Evolutionary conservation across 2,888 invertebrate genomes (phyloP).

Genomic region (Aphrophora alni): DNA sequence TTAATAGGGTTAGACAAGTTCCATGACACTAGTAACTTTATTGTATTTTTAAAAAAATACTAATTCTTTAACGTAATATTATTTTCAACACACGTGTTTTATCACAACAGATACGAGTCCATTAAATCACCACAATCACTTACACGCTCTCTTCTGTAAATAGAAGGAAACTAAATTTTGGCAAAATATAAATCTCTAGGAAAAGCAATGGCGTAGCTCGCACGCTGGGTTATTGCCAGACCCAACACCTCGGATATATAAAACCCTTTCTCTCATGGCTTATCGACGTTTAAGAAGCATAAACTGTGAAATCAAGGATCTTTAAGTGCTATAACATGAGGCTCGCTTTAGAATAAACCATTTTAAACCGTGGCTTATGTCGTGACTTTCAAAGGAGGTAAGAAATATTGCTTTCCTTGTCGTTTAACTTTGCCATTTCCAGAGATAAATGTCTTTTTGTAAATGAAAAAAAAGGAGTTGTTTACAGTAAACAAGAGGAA

Average conservation of each 20-base stretch:
- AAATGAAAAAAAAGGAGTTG: neutral
- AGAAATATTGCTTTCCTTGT: neutral
- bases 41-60: too few species aligned
- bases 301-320: constrained; percentile 2
- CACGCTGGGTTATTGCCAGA: constrained; percentile 7
- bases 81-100: too few species aligned
- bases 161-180: too few species aligned
- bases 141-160: too few species aligned
- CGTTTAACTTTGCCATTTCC: neutral
- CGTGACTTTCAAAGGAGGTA: neutral
- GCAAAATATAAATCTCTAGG: neutral
- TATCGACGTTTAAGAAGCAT: neutral
- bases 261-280: neutral
- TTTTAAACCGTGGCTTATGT: neutral
- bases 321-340: neutral
- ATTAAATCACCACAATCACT: too few species aligned
- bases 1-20: too few species aligned
- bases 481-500: too few species aligned
- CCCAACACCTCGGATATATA: neutral
- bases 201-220: neutral
- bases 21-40: too few species aligned
- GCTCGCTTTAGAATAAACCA: neutral
- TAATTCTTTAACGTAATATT: too few species aligned
- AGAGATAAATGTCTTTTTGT: neutral
- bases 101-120: too few species aligned